Conservation (phyloP, 1,140 invertebrate genomes). For the Proctacanthus coquilletti region DNA sequence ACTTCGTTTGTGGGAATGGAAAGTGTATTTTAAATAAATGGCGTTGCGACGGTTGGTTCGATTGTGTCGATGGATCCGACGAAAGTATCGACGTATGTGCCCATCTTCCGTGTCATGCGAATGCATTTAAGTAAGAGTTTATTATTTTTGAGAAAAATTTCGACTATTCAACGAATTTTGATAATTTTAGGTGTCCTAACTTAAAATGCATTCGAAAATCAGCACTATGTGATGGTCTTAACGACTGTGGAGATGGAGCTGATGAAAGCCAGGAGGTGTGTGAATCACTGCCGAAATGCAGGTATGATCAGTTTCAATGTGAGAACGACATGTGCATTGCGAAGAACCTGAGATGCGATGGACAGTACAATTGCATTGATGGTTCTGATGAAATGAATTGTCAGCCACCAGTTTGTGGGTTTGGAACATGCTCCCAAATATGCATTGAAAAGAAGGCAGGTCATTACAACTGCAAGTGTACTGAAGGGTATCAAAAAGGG, state of each 20-base stretch:
- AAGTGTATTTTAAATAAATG: slow-evolving; percentile 84
- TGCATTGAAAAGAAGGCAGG: slow-evolving; percentile 49
- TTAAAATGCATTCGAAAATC: slow-evolving; percentile 46
- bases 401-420: slow-evolving; percentile 57
- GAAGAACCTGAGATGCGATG: slow-evolving; percentile 58
- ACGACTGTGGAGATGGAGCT: slow-evolving; percentile 46
- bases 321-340: slow-evolving; percentile 56
- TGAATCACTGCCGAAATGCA: slow-evolving; percentile 46
- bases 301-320: slow-evolving; percentile 56
- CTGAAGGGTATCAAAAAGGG: slow-evolving; percentile 40
- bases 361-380: slow-evolving; percentile 42
- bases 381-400: slow-evolving; percentile 45
- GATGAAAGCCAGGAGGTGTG: slow-evolving; percentile 44
- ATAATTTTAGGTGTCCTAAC: slow-evolving; percentile 40
- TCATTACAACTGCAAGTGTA: slow-evolving; percentile 50
- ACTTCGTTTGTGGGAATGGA: slow-evolving; percentile 83
- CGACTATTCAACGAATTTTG: not conserved
- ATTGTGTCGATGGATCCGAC: slow-evolving; percentile 72
- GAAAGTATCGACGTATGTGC: slow-evolving; percentile 64
- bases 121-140: slow-evolving; percentile 19
- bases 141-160: not conserved
- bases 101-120: slow-evolving; percentile 63
- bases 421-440: slow-evolving; percentile 57
- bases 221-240: slow-evolving; percentile 50
- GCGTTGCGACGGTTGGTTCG: slow-evolving; percentile 56